Percentiles rank a stretch among this genome's conserved stretches.
phyloP scores from a whole-genome alignment of 2,797 vertebrate genomes.

The Acomys russatus region DNA sequence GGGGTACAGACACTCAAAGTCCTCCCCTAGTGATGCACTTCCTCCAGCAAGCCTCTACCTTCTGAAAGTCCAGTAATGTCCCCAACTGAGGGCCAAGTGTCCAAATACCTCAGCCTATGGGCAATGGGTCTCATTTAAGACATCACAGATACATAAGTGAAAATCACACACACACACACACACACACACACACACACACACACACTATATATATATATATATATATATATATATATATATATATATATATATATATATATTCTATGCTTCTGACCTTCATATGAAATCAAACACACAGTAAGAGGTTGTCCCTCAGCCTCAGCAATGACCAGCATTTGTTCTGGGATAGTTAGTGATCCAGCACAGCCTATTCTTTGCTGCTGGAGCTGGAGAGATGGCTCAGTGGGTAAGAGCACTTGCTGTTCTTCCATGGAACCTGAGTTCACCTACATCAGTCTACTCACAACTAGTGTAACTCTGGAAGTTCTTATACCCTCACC shows the following conservation, averaged over 20 bases:
- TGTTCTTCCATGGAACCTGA: background rate
- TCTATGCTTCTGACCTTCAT: constrained; percentile 20
- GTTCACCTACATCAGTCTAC: background rate
- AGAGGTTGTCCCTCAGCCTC: background rate
- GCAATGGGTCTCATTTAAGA: background rate
- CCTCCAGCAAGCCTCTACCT: background rate
- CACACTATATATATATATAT: no score
- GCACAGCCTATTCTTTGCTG: background rate
- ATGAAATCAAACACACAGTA: background rate
- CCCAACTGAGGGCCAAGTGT: background rate
- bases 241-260: no score
- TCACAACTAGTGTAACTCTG: background rate
- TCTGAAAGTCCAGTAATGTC: background rate
- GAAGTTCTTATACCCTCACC: background rate
- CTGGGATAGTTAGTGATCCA: background rate
- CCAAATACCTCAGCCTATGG: background rate
- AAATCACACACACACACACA: background rate
- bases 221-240: no score
- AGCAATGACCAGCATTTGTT: background rate
- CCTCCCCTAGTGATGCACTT: background rate
- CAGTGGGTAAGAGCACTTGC: background rate
- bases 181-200: no score
- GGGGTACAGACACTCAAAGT: background rate
- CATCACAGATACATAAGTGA: background rate
- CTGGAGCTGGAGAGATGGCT: background rate